Evolutionary conservation across 2,113 vertebrate genomes (phyloP).

Genomic region (Dipodomys merriami): DNA sequence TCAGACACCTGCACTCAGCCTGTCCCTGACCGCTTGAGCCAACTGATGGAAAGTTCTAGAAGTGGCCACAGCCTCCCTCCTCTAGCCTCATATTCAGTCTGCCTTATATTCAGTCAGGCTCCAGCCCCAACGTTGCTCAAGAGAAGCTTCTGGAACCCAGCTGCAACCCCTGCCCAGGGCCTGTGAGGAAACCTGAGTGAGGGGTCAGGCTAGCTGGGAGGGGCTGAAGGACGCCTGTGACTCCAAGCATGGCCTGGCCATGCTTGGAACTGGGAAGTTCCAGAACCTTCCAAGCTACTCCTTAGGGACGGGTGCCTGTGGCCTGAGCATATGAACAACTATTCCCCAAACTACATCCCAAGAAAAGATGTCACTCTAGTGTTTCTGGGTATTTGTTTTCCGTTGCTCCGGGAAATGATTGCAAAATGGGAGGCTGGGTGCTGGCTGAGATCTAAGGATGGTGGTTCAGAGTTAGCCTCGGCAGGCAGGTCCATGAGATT

Average conservation of each 20-base stretch:
- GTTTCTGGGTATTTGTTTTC: no score
- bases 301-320: neutral
- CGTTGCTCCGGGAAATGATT: neutral
- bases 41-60: neutral
- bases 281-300: neutral
- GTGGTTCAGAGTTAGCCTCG: no score
- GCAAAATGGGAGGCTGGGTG: no score
- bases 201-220: fast-evolving
- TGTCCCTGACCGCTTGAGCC: neutral
- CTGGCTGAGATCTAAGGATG: no score
- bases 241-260: neutral
- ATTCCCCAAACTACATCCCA: neutral
- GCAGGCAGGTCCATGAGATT: no score
- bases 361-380: neutral
- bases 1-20: neutral
- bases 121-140: neutral
- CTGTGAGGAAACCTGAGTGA: neutral
- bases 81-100: neutral
- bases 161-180: fast-evolving
- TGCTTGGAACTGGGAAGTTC: neutral
- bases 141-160: neutral
- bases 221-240: neutral
- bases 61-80: fast-evolving
- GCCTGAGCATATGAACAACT: fast-evolving
- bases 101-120: no score